phyloP scores from a whole-genome alignment of 2,888 invertebrate species.

The Steinernema scapterisci region DNA sequence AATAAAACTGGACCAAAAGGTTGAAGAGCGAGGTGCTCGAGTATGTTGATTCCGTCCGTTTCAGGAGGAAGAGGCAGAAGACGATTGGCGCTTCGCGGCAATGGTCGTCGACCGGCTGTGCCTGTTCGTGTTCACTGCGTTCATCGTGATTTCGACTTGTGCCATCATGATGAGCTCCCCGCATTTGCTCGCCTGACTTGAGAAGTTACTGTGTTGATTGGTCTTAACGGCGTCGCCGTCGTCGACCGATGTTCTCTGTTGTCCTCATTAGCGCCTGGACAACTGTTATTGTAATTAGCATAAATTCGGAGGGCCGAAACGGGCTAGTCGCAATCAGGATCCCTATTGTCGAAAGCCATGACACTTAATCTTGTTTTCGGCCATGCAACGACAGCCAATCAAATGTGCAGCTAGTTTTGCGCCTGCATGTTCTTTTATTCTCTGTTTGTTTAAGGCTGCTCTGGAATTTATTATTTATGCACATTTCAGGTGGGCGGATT shows the following conservation, averaged over 20 bases:
- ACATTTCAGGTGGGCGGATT: neutral
- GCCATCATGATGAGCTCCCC: constrained; percentile 61
- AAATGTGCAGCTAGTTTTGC: constrained; percentile 1
- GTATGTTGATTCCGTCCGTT: neutral
- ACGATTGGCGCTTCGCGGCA: constrained; percentile 64
- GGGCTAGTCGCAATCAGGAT: constrained; percentile 16
- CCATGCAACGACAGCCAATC: constrained; percentile 2
- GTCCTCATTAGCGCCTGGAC: constrained; percentile 29
- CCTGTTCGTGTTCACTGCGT: constrained; percentile 52
- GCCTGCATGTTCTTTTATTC: neutral
- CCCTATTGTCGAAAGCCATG: constrained; percentile 23
- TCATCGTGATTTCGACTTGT: constrained; percentile 54
- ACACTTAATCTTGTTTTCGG: constrained; percentile 31
- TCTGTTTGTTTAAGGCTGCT: neutral
- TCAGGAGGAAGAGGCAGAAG: constrained; percentile 59
- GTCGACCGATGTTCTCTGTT: neutral
- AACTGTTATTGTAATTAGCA: constrained; percentile 27
- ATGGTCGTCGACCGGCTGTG: constrained; percentile 65
- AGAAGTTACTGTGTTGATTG: constrained; percentile 2
- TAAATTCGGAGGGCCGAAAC: constrained; percentile 10
- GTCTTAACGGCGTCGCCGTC: neutral
- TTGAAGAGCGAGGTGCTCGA: neutral
- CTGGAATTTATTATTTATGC: neutral
- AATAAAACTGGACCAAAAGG: neutral
- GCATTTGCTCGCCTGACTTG: constrained; percentile 52